Conservation (phyloP, 1,140 invertebrate species). For the Heliconius himera region DNA sequence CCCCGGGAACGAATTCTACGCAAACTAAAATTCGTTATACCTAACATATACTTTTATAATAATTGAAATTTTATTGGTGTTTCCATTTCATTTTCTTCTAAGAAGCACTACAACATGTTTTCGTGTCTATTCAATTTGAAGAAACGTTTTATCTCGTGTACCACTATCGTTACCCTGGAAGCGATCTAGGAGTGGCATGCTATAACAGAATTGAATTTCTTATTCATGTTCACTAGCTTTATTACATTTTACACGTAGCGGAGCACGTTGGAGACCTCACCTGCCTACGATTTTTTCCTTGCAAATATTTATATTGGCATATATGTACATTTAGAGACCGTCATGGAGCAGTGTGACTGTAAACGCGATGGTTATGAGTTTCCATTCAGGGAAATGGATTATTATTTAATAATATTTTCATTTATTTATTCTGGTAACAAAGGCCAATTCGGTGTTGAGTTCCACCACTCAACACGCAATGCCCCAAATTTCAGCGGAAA, state of each 20-base stretch:
- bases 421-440: too few species aligned
- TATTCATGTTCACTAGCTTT: slow-evolving; percentile 47
- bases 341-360: too few species aligned
- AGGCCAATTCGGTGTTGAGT: too few species aligned
- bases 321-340: background rate
- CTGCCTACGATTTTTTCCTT: slow-evolving; percentile 33
- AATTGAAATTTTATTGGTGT: background rate
- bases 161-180: slow-evolving; percentile 35
- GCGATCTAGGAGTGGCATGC: slow-evolving; percentile 42
- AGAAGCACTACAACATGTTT: slow-evolving; percentile 1
- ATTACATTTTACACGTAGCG: slow-evolving; percentile 47
- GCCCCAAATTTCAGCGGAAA: too few species aligned
- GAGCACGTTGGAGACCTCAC: slow-evolving; percentile 34
- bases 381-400: too few species aligned
- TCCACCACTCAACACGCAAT: too few species aligned
- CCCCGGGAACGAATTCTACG: too few species aligned
- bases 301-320: slow-evolving; percentile 33
- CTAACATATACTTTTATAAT: background rate
- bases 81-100: background rate
- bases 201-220: slow-evolving; percentile 54
- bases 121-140: slow-evolving; percentile 25
- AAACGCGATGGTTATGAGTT: too few species aligned
- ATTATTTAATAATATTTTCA: too few species aligned
- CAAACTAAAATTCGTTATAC: too few species aligned
- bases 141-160: slow-evolving; percentile 29